phyloP scores from a whole-genome alignment of 2,888 invertebrate species.

The Capitulum mitella region DNA sequence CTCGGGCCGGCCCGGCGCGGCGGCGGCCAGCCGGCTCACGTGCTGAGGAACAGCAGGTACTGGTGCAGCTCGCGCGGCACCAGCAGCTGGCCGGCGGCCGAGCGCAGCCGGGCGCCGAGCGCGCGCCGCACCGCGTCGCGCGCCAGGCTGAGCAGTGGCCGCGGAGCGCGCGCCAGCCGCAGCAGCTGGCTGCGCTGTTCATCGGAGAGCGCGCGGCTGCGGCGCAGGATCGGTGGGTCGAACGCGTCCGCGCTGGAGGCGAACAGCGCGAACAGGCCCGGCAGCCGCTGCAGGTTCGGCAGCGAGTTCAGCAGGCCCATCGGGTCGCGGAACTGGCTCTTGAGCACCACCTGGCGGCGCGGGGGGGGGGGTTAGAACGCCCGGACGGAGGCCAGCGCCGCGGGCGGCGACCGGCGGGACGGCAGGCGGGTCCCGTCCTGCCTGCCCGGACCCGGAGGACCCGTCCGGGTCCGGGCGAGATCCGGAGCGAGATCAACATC shows the following conservation, averaged over 20 bases:
- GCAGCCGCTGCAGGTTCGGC: constrained; percentile 54
- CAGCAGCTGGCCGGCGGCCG: background rate
- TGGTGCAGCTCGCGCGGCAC: background rate
- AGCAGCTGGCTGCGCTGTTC: constrained; percentile 60
- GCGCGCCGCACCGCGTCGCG: background rate
- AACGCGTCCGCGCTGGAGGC: constrained; percentile 64
- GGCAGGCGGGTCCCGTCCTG: too few species aligned
- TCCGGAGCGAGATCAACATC: too few species aligned
- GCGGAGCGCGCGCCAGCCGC: constrained; percentile 48
- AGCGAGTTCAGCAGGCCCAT: constrained; percentile 73
- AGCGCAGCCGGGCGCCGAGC: background rate
- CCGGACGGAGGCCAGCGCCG: too few species aligned
- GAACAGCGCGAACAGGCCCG: constrained; percentile 51
- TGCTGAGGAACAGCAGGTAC: background rate
- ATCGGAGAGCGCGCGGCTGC: constrained; percentile 58
- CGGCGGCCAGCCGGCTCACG: background rate
- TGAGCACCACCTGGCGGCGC: constrained; percentile 60
- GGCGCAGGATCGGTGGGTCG: constrained; percentile 68
- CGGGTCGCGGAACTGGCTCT: constrained; percentile 74
- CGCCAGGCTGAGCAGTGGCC: background rate
- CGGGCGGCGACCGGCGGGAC: too few species aligned
- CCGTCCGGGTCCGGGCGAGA: too few species aligned
- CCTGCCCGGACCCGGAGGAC: too few species aligned
- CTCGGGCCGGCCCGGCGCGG: too few species aligned
- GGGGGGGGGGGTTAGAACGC: background rate